A percentile compares a stretch with the other conserved stretches of the same genome.
phyloP scores from a whole-genome alignment of 1,140 invertebrate genomes.

The Drosophila tani region DNA sequence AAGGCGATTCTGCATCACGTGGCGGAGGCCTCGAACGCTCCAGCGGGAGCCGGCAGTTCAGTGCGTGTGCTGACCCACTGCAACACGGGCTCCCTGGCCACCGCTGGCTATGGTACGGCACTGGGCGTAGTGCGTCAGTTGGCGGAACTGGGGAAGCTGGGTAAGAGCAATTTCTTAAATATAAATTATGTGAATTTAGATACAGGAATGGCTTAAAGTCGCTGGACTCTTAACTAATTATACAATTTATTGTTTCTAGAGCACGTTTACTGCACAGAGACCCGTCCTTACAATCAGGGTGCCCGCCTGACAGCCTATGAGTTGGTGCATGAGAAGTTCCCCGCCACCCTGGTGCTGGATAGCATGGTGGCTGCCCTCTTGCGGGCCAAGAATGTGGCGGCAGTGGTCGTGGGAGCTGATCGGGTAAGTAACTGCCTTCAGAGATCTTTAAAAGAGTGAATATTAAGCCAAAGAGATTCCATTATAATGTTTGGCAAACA shows the following conservation, averaged over 20 bases:
- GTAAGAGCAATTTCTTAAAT: slow-evolving; percentile 85
- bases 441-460: background rate
- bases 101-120: slow-evolving; percentile 98
- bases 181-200: background rate
- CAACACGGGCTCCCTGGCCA: slow-evolving; percentile 98
- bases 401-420: slow-evolving; percentile 95
- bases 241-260: slow-evolving; percentile 85
- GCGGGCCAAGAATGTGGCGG: slow-evolving; percentile 91
- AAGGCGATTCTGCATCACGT: slow-evolving; percentile 88
- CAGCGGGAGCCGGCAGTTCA: slow-evolving; percentile 64
- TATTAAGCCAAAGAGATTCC: background rate
- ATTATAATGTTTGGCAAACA: background rate
- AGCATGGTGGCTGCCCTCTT: slow-evolving; percentile 97
- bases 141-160: slow-evolving; percentile 89
- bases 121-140: slow-evolving; percentile 96
- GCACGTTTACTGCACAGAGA: slow-evolving; percentile 98
- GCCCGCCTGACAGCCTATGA: slow-evolving; percentile 98
- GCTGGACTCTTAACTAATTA: background rate
- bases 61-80: slow-evolving; percentile 96
- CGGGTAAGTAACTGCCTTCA: slow-evolving; percentile 86
- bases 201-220: background rate
- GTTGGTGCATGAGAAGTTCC: slow-evolving; percentile 96
- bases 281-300: slow-evolving; percentile 99
- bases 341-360: slow-evolving; percentile 97
- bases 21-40: slow-evolving; percentile 76